Evolutionary conservation across 1,140 invertebrate species (phyloP).

Genomic region (Drosophila ironensis): DNA sequence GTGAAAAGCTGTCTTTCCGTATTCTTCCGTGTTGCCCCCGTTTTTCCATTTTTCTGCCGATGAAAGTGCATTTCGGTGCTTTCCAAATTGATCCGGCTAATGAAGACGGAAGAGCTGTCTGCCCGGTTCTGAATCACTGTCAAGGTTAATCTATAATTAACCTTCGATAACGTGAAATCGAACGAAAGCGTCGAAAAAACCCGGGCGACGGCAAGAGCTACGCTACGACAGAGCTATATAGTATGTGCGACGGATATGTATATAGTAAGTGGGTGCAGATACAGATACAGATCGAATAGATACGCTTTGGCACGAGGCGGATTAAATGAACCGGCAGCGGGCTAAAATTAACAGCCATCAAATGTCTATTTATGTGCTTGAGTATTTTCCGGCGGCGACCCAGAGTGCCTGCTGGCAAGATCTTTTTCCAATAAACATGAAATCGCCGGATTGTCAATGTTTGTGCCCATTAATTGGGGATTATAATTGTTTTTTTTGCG

Average conservation of each 20-base stretch:
- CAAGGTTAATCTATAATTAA: conserved; percentile 51
- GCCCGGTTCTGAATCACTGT: conserved; percentile 18
- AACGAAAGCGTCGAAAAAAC: conserved; percentile 6
- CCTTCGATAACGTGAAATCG: conserved; percentile 25
- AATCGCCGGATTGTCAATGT: no score
- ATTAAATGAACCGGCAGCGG: conserved; percentile 19
- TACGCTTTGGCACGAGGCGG: conserved; percentile 18
- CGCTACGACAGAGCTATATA: no score
- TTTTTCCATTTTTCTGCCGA: background rate
- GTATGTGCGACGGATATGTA: no score
- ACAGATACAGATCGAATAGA: background rate
- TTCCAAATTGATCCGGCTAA: conserved; percentile 19
- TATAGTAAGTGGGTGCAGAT: no score
- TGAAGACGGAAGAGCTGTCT: conserved; percentile 26
- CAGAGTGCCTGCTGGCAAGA: background rate
- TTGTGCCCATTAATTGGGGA: no score
- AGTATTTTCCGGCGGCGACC: conserved; percentile 8
- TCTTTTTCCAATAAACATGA: background rate
- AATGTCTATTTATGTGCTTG: conserved; percentile 38
- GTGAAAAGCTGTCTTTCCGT: conserved; percentile 22
- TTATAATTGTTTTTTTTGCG: no score
- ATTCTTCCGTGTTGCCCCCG: background rate
- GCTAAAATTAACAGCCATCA: conserved; percentile 38
- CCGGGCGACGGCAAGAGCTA: background rate
- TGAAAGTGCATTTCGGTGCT: conserved; percentile 13